Conservation (phyloP, 2,797 vertebrate genomes). For the Coreius guichenoti region DNA sequence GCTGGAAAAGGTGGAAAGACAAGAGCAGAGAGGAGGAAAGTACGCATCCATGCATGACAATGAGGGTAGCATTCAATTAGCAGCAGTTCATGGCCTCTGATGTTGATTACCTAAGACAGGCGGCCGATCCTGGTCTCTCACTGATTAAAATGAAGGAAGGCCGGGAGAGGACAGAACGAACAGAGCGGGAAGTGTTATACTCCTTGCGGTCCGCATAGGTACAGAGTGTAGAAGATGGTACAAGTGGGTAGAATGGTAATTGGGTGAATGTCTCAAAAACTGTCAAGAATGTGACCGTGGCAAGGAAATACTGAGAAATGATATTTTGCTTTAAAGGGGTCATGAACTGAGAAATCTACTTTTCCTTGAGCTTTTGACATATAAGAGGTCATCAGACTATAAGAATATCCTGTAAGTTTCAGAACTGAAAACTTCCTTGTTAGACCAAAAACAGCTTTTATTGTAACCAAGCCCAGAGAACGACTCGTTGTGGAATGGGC, state of each 20-base stretch:
- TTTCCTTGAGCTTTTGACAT: too few species aligned
- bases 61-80: constrained; percentile 84
- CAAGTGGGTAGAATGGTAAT: background rate
- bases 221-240: background rate
- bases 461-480: too few species aligned
- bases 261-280: background rate
- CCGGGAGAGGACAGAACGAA: constrained; percentile 10
- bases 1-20: constrained; percentile 39
- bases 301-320: background rate
- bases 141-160: constrained; percentile 79
- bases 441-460: too few species aligned
- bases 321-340: background rate
- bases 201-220: background rate
- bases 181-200: constrained; percentile 24
- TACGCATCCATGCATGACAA: constrained; percentile 78
- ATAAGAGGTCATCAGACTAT: too few species aligned
- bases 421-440: too few species aligned
- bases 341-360: too few species aligned
- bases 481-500: too few species aligned
- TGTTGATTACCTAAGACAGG: constrained; percentile 83
- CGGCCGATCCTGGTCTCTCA: constrained; percentile 73
- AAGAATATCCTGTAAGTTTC: too few species aligned
- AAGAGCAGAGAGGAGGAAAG: constrained; percentile 59
- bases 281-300: background rate
- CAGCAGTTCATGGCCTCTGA: constrained; percentile 77